Conservation (phyloP, 2,888 invertebrate species). For the Trissonchulus sp. region DNA sequence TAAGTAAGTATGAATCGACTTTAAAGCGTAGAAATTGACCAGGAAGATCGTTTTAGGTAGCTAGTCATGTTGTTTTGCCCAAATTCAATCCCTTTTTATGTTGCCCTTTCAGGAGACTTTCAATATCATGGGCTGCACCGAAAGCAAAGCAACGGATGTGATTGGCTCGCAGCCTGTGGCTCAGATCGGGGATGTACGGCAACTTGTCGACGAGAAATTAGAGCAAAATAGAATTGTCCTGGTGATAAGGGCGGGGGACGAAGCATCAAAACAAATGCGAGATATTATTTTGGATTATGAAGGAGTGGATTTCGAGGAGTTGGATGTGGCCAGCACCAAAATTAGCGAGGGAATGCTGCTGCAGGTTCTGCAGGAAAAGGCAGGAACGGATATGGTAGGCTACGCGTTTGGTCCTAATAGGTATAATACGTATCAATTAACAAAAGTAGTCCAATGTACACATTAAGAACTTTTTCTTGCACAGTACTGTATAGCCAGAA, state of each 20-base stretch:
- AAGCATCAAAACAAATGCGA: neutral
- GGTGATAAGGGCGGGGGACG: neutral
- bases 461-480: too few relatives aligned
- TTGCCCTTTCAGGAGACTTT: too few relatives aligned
- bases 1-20: too few relatives aligned
- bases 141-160: neutral
- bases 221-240: neutral
- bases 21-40: too few relatives aligned
- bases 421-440: too few relatives aligned
- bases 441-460: too few relatives aligned
- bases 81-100: too few relatives aligned
- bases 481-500: too few relatives aligned
- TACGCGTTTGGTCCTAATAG: too few relatives aligned
- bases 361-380: neutral
- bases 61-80: too few relatives aligned
- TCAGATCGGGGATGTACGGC: neutral
- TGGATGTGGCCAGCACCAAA: neutral
- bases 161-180: neutral
- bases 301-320: neutral
- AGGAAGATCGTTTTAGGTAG: too few relatives aligned
- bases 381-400: neutral
- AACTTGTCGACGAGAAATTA: neutral
- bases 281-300: neutral
- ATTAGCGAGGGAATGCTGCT: neutral
- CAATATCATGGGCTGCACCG: neutral